Conservation (phyloP, 2,797 vertebrate species). For the Cryptoprocta ferox region DNA sequence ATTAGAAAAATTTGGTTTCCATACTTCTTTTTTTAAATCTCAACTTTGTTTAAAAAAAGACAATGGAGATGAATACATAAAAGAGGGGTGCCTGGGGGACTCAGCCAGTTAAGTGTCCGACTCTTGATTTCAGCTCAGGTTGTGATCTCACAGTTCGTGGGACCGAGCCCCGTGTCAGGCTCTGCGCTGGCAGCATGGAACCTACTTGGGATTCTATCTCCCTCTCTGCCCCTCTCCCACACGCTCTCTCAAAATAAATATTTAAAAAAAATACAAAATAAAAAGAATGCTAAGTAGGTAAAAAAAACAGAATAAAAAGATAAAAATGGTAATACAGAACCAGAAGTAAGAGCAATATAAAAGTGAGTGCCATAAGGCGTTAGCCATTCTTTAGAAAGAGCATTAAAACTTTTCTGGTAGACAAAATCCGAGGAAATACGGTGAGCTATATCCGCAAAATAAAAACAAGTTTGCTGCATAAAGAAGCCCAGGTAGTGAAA, state of each 20-base stretch:
- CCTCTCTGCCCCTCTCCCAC: not conserved
- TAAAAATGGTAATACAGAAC: not conserved
- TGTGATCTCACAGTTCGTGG: not conserved
- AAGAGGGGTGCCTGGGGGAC: not conserved
- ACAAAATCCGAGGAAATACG: not conserved
- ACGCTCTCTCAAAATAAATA: not conserved
- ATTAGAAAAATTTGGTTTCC: not conserved
- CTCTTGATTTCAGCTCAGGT: not conserved
- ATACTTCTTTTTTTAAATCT: not conserved
- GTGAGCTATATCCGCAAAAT: not conserved
- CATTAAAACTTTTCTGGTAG: not conserved
- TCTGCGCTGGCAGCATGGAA: not conserved
- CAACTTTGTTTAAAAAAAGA: not conserved
- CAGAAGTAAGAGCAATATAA: not conserved
- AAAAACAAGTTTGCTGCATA: not conserved
- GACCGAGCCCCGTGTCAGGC: accelerated
- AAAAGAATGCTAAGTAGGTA: not conserved
- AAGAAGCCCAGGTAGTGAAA: not conserved
- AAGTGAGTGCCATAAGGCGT: not conserved
- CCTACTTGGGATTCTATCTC: not conserved
- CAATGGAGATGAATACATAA: not conserved
- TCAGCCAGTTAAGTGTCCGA: not conserved
- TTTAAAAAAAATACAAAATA: not conserved
- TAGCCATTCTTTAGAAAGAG: not conserved
- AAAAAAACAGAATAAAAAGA: slow-evolving; percentile 3